Evolutionary conservation across 1,140 invertebrate genomes (phyloP).

Genomic region (Cryptotermes secundus): DNA sequence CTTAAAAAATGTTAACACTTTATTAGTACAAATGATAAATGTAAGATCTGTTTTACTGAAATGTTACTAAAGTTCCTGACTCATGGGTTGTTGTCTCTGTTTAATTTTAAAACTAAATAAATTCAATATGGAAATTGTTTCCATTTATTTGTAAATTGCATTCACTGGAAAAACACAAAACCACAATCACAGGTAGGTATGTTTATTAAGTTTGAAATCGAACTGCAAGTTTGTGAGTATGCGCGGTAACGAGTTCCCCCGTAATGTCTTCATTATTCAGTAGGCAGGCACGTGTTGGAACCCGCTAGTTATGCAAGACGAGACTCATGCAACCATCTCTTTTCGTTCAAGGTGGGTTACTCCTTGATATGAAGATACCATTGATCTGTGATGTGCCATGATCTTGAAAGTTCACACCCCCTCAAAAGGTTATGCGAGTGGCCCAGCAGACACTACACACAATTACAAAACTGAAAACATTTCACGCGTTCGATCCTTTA

Average conservation of each 20-base stretch:
- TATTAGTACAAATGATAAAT: not conserved
- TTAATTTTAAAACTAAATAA: not conserved
- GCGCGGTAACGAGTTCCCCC: not conserved
- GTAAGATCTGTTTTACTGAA: not conserved
- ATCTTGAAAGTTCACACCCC: not conserved
- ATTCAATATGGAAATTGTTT: not conserved
- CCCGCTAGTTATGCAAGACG: slow-evolving; percentile 1
- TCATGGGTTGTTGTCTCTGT: not conserved
- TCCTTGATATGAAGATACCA: not conserved
- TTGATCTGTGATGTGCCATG: slow-evolving; percentile 4
- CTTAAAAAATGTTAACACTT: not conserved
- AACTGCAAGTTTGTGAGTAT: not conserved
- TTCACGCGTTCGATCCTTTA: not conserved
- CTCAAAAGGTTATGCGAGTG: not conserved
- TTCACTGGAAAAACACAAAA: not conserved
- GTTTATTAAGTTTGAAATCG: not conserved
- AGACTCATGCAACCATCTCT: not conserved
- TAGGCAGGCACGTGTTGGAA: not conserved
- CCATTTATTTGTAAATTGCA: not conserved
- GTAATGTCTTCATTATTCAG: slow-evolving; percentile 16
- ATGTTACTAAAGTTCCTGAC: not conserved
- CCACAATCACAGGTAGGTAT: not conserved
- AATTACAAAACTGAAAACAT: not conserved
- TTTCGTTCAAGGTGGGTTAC: slow-evolving; percentile 15
- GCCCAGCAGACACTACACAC: not conserved